Evolutionary conservation across 2,797 vertebrate genomes (phyloP).

Genomic region (Yasuhikotakia modesta): DNA sequence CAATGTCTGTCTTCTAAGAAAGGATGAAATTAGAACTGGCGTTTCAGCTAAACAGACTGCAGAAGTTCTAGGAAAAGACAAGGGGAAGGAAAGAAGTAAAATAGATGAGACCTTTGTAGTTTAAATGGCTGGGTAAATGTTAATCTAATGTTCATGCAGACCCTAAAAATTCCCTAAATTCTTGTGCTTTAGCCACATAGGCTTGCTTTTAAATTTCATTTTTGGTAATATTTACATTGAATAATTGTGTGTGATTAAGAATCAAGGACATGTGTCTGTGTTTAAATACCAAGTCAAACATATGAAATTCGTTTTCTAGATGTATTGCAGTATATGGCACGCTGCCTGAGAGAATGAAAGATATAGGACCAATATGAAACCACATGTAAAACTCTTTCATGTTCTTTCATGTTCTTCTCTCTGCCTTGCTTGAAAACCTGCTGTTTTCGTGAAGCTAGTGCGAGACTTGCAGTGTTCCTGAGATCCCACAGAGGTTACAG

Average conservation of each 20-base stretch:
- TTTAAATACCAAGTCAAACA: not conserved
- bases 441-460: not conserved
- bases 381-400: slow-evolving; percentile 18
- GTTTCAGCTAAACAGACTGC: slow-evolving; percentile 28
- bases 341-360: slow-evolving; percentile 20
- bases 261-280: not conserved
- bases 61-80: slow-evolving; percentile 42
- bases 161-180: slow-evolving; percentile 5
- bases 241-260: not conserved
- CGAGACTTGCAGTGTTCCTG: not conserved
- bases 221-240: not conserved
- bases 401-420: slow-evolving; percentile 24
- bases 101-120: slow-evolving; percentile 77
- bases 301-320: not conserved
- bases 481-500: slow-evolving; percentile 7
- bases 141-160: slow-evolving; percentile 40
- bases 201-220: not conserved
- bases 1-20: not conserved
- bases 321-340: not conserved
- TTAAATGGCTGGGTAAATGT: slow-evolving; percentile 43
- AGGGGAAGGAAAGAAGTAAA: slow-evolving; percentile 66
- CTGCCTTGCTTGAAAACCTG: not conserved
- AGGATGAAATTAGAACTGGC: not conserved
- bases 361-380: slow-evolving; percentile 29
- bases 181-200: not conserved